Evolutionary conservation across 2,888 invertebrate genomes (phyloP).

Genomic region (Cheilosia vulpina): DNA sequence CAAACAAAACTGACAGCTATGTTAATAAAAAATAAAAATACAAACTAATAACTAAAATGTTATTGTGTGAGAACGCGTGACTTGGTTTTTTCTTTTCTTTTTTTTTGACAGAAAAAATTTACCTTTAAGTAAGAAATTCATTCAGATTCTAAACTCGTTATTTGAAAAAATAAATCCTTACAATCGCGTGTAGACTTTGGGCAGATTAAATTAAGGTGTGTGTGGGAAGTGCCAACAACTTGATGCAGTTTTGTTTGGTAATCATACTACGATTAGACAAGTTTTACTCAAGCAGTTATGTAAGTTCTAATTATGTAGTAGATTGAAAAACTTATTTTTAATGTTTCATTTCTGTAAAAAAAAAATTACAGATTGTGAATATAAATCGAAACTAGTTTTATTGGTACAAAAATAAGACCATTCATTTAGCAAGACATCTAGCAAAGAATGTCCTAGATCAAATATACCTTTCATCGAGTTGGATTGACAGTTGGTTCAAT

Average conservation of each 20-base stretch:
- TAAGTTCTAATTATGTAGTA: neutral
- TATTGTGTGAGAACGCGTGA: conserved; percentile 13
- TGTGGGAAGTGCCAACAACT: neutral
- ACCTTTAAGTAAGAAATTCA: conserved; percentile 4
- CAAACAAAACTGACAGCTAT: conserved; percentile 16
- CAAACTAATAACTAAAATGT: conserved; percentile 29
- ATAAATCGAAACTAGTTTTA: too few relatives aligned
- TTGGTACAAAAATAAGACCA: too few relatives aligned
- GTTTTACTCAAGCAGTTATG: neutral
- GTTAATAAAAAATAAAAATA: conserved; percentile 18
- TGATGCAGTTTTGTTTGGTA: neutral
- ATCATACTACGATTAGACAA: too few relatives aligned
- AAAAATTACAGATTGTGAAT: too few relatives aligned
- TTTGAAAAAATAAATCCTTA: conserved; percentile 16
- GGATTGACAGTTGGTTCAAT: too few relatives aligned
- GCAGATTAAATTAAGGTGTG: conserved; percentile 22
- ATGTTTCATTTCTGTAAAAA: too few relatives aligned
- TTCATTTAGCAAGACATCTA: too few relatives aligned
- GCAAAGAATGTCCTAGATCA: too few relatives aligned
- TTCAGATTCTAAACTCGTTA: conserved; percentile 39
- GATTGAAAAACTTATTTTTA: too few relatives aligned
- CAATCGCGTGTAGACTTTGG: conserved; percentile 15
- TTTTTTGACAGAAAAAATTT: conserved; percentile 19
- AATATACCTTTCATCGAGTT: too few relatives aligned
- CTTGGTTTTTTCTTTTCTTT: conserved; percentile 5